Evolutionary conservation across 1,140 invertebrate genomes (phyloP).

Genomic region (Camponotus pennsylvanicus): DNA sequence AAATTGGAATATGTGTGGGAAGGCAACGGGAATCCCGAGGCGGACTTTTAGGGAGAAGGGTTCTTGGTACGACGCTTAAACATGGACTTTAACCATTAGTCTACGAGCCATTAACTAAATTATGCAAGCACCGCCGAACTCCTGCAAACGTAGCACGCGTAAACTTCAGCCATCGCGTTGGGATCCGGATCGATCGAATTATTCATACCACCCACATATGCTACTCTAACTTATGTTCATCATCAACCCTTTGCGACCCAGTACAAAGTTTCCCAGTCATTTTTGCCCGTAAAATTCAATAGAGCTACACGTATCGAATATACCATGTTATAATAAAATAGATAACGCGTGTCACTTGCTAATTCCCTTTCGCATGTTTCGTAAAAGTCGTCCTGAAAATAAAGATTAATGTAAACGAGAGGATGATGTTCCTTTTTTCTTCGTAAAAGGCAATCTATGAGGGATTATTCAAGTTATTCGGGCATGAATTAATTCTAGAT

Average conservation of each 20-base stretch:
- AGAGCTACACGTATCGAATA: neutral
- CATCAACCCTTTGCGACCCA: constrained; percentile 48
- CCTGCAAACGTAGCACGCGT: constrained; percentile 63
- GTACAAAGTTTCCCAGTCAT: constrained; percentile 24
- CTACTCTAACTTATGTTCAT: constrained; percentile 55
- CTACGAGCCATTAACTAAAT: constrained; percentile 75
- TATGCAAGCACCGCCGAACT: constrained; percentile 65
- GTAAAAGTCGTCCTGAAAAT: neutral
- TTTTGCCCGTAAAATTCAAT: constrained; percentile 16
- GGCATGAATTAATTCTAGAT: neutral
- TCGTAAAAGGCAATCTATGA: neutral
- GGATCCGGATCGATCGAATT: constrained; percentile 72
- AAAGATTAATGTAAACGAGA: neutral
- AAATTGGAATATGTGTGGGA: constrained; percentile 50
- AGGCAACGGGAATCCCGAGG: constrained; percentile 38
- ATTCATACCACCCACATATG: constrained; percentile 63
- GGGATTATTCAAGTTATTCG: neutral
- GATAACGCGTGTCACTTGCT: neutral
- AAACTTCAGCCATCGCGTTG: constrained; percentile 68
- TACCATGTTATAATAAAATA: constrained; percentile 4
- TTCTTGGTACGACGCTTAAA: constrained; percentile 66
- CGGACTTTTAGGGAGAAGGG: constrained; percentile 54
- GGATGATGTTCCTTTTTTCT: neutral
- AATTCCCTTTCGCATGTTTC: neutral
- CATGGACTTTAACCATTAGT: constrained; percentile 68